Conservation (phyloP, 1,140 invertebrate species). For the Limonius californicus region DNA sequence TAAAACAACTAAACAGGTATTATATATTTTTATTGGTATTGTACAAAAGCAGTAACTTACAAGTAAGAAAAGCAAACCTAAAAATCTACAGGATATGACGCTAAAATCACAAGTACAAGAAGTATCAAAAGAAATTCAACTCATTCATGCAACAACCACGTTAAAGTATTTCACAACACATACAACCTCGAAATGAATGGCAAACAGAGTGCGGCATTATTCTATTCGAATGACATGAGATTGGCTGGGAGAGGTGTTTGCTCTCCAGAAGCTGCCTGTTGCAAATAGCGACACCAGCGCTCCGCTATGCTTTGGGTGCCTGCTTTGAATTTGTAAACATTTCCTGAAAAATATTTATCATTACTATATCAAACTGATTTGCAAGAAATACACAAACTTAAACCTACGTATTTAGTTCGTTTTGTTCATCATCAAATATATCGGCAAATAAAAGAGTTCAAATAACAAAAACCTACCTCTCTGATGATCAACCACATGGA, state of each 20-base stretch:
- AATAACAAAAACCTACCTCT: slow-evolving; percentile 49
- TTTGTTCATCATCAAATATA: too few relatives aligned
- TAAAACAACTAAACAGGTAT: too few relatives aligned
- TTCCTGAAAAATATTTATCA: too few relatives aligned
- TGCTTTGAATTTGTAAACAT: slow-evolving; percentile 85
- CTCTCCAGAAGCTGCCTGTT: slow-evolving; percentile 57
- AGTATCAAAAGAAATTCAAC: too few relatives aligned
- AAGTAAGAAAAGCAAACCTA: not conserved
- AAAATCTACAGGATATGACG: not conserved
- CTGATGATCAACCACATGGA: slow-evolving; percentile 74
- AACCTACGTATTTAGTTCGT: too few relatives aligned
- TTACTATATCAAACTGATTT: not conserved
- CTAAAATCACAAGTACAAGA: not conserved
- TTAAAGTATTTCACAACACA: too few relatives aligned
- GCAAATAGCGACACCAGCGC: slow-evolving; percentile 72
- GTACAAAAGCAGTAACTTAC: not conserved
- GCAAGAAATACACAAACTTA: not conserved
- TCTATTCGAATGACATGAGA: slow-evolving; percentile 74
- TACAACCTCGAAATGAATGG: slow-evolving; percentile 46
- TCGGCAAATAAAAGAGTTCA: not conserved
- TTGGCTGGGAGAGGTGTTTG: slow-evolving; percentile 66
- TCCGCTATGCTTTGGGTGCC: slow-evolving; percentile 65
- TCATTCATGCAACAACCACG: too few relatives aligned
- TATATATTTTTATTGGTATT: too few relatives aligned
- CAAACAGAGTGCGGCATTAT: slow-evolving; percentile 16